Conservation (phyloP, 2,113 vertebrate species). For the Microcebus ravelobensis region DNA sequence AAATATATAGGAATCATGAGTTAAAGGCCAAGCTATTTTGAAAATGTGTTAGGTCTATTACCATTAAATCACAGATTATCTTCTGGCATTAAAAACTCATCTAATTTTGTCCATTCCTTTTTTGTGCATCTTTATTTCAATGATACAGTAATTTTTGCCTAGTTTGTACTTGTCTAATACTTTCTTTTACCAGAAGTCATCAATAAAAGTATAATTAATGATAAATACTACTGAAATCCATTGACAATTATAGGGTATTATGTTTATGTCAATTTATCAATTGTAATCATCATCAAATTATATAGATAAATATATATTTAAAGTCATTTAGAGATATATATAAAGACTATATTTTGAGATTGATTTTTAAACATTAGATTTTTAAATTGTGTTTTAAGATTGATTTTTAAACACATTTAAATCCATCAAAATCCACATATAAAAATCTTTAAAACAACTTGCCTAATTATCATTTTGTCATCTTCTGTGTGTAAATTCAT, state of each 20-base stretch:
- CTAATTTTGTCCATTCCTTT: constrained; percentile 36
- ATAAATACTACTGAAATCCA: not conserved
- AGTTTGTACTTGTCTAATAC: not conserved
- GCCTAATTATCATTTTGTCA: not conserved
- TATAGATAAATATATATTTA: not conserved
- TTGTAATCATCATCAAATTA: not conserved
- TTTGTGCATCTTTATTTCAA: not conserved
- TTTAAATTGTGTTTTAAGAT: too few relatives aligned
- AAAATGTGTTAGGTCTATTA: constrained; percentile 67
- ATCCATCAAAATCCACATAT: not conserved
- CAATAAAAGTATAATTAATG: not conserved
- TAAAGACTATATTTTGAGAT: not conserved
- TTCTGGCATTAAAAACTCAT: constrained; percentile 23
- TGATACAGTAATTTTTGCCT: not conserved
- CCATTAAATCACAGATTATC: constrained; percentile 57
- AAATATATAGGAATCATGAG: constrained; percentile 68
- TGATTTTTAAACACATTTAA: not conserved
- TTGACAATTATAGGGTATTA: not conserved
- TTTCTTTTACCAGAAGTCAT: not conserved
- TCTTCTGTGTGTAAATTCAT: not conserved
- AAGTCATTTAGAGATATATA: not conserved
- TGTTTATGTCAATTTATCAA: not conserved
- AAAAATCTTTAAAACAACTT: not conserved
- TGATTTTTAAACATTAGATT: not conserved
- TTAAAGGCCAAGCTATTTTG: constrained; percentile 68